Conservation (phyloP, 2,113 vertebrate genomes). For the Macrotus californicus region DNA sequence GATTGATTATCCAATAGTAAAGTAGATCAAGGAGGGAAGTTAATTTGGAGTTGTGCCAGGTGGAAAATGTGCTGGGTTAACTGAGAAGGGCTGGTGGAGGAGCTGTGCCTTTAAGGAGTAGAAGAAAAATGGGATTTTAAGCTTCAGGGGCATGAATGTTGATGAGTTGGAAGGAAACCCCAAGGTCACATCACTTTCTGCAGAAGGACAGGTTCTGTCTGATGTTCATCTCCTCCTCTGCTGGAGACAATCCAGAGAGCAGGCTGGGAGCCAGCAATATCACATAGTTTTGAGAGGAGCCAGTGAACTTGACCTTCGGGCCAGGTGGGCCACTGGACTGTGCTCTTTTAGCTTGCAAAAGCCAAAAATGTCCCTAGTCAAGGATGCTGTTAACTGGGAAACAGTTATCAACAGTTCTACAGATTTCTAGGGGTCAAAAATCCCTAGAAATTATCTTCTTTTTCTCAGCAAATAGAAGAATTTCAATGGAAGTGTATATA, state of each 20-base stretch:
- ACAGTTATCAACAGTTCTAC: background rate
- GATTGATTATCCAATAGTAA: no score
- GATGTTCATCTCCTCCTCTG: background rate
- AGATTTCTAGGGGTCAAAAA: background rate
- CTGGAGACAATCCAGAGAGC: background rate
- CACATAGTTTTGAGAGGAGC: background rate
- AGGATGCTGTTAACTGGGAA: background rate
- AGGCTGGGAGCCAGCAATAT: background rate
- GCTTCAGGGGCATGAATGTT: background rate
- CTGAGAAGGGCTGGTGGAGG: background rate
- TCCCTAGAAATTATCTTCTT: background rate
- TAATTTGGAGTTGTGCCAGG: background rate
- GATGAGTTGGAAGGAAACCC: background rate
- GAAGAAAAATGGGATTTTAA: background rate
- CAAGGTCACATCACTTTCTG: background rate
- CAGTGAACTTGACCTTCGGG: background rate
- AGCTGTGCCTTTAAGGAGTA: background rate
- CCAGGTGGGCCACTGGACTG: background rate
- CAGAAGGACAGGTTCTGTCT: background rate
- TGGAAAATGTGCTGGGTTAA: background rate
- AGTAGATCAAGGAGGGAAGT: background rate
- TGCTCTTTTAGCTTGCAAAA: background rate
- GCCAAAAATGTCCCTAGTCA: background rate
- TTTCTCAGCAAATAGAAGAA: background rate
- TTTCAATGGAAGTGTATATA: background rate